Base-by-base conservation (phyloP, 2,113 vertebrate species). In the Reinhardtius hippoglossoides region DNA sequence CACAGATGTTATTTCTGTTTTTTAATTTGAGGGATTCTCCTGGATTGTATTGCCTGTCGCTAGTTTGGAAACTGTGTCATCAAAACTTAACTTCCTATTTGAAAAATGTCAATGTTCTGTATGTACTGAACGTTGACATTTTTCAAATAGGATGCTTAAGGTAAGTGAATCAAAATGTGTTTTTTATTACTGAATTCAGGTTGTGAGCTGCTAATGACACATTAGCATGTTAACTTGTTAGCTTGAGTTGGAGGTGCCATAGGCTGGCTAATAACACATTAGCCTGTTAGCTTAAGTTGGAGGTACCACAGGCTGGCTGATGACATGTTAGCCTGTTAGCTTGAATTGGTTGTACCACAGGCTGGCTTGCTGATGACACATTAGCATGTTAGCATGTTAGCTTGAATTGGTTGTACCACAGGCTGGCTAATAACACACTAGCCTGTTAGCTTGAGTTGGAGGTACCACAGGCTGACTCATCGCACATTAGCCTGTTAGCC, bases 401-500 rank as follows among this genome's bases (percentile, higher is more conserved):
- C 46, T 18, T 16, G 3, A 50, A 16, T 18, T 50, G 46, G 46
- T 18, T 4, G 14, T 50, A 50, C 46, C 18, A 18, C 7, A 5
- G 44, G 44, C 35, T 46, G 12, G 44, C 35, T 37, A 46, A 14
- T 46, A 1, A 15, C 44, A 46, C 44, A 4, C 16, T 14, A 44
- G 42, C 42, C 42, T 15, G 12, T 13, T 10, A 44, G 42, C 42
- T 44, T 14, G 3, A 44, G 42, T 44, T 44, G 42, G 42, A 10
- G 9, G 14, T 50, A 50, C 46, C 18, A 18, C 7, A 18, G 46
- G 46, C 46, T 48, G 16, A 5, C 26, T 78, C 42, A 64, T 78
- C 54, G 50, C 18, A 56, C 37, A 0, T 81, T 84, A 55, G 54
- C 56, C 5, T 59, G 13, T 78, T 78, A 84, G 69, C 77, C 67